Conservation (phyloP, 1,140 invertebrate species). For the Chrysomallon squamiferum region DNA sequence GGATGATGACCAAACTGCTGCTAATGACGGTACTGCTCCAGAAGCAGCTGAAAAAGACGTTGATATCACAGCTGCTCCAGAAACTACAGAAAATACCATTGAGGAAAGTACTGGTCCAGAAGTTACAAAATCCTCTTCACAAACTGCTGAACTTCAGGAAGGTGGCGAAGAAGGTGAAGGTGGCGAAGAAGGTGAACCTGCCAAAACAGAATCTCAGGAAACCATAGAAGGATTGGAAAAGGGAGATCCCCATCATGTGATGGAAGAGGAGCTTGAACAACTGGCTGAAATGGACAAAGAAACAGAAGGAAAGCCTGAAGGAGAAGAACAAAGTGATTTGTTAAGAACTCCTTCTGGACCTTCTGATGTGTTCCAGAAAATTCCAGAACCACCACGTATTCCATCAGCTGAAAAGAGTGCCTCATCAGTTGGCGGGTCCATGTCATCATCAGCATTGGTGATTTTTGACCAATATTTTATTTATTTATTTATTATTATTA, state of each 20-base stretch:
- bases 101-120: neutral
- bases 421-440: constrained; percentile 38
- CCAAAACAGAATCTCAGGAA: too few species aligned
- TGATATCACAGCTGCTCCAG: neutral
- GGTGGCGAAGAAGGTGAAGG: neutral
- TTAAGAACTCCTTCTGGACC: constrained; percentile 7
- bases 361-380: constrained; percentile 5
- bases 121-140: too few species aligned
- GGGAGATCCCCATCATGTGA: neutral
- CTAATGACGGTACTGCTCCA: neutral
- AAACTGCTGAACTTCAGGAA: neutral
- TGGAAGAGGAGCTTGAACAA: neutral
- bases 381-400: constrained; percentile 26
- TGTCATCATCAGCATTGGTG: constrained; percentile 48
- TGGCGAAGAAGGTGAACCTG: constrained; percentile 7
- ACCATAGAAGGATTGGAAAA: too few species aligned
- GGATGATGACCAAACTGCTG: neutral
- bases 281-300: constrained; percentile 7
- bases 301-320: neutral
- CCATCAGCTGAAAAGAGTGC: constrained; percentile 44
- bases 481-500: neutral
- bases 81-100: neutral
- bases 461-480: neutral
- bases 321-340: constrained; percentile 1
- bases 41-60: neutral